Conservation (phyloP, 2,888 invertebrate genomes). For the Netelia fuscicornis region DNA sequence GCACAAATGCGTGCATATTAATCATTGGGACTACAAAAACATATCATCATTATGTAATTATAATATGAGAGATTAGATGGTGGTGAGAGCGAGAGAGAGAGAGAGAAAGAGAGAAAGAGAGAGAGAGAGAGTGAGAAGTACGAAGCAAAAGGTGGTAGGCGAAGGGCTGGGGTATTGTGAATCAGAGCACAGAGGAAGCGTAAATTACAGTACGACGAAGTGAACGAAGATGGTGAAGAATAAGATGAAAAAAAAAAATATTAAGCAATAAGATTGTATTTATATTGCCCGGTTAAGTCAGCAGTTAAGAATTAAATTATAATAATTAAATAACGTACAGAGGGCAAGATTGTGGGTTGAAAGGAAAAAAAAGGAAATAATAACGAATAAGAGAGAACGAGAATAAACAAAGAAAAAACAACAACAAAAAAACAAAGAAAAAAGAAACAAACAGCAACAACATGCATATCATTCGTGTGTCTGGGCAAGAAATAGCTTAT, state of each 20-base stretch:
- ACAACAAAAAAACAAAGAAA: constrained; percentile 32
- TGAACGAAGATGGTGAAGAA: constrained; percentile 67
- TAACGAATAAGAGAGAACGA: constrained; percentile 60
- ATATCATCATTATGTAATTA: constrained; percentile 82
- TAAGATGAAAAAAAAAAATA: constrained; percentile 75
- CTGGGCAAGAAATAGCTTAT: constrained; percentile 84
- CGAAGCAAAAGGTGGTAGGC: not conserved
- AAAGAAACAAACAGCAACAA: constrained; percentile 76
- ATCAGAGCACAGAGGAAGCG: constrained; percentile 66
- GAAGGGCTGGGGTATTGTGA: not conserved
- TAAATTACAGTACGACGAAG: constrained; percentile 72
- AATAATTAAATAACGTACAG: constrained; percentile 64
- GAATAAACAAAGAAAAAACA: constrained; percentile 46
- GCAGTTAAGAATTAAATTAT: constrained; percentile 67
- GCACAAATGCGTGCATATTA: constrained; percentile 84
- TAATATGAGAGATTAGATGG: constrained; percentile 67
- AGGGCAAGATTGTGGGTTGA: constrained; percentile 50
- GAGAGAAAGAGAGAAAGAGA: constrained; percentile 7
- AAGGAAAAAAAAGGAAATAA: constrained; percentile 41
- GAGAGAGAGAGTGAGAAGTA: constrained; percentile 6
- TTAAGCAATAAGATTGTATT: constrained; percentile 84
- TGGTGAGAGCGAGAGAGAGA: not conserved
- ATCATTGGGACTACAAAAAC: constrained; percentile 85
- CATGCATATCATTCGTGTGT: constrained; percentile 84
- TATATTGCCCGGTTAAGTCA: constrained; percentile 81